phyloP scores from a whole-genome alignment of 2,113 vertebrate genomes.

The Herpetotheres cachinnans region DNA sequence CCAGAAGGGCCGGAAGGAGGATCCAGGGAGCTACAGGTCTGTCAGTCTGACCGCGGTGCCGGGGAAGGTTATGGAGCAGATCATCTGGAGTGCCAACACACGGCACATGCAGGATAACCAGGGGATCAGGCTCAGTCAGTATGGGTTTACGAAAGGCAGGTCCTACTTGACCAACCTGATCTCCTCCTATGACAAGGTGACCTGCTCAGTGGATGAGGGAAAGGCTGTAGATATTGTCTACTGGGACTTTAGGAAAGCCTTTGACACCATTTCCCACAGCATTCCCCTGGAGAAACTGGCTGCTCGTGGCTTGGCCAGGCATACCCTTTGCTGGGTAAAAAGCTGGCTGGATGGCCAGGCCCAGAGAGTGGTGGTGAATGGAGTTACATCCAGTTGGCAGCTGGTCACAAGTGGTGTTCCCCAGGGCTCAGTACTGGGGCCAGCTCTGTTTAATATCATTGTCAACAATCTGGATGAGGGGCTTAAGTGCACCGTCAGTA shows the following conservation, averaged over 20 bases:
- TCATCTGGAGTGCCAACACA: no score
- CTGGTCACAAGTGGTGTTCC: neutral
- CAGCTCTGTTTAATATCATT: neutral
- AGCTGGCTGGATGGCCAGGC: neutral
- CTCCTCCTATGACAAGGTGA: neutral
- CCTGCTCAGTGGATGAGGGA: neutral
- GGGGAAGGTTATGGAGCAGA: neutral
- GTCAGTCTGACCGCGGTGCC: neutral
- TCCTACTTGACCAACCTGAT: neutral
- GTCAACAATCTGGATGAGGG: neutral
- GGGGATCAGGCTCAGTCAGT: neutral
- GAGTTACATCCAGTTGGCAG: neutral
- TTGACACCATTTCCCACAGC: neutral
- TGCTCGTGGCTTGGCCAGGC: neutral
- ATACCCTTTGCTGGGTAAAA: neutral
- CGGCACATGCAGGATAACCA: neutral
- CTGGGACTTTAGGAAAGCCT: neutral
- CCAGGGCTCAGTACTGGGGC: neutral
- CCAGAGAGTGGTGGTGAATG: neutral
- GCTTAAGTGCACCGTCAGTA: neutral
- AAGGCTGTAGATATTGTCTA: neutral
- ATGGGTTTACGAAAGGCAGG: neutral
- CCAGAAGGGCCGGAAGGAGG: no score
- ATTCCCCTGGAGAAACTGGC: neutral
- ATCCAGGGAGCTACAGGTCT: no score